These are phyloP conservation scores for Trichogramma evanescens DNA, from an alignment of 2,888 invertebrate species.

Conservation along the genomic window DNA sequence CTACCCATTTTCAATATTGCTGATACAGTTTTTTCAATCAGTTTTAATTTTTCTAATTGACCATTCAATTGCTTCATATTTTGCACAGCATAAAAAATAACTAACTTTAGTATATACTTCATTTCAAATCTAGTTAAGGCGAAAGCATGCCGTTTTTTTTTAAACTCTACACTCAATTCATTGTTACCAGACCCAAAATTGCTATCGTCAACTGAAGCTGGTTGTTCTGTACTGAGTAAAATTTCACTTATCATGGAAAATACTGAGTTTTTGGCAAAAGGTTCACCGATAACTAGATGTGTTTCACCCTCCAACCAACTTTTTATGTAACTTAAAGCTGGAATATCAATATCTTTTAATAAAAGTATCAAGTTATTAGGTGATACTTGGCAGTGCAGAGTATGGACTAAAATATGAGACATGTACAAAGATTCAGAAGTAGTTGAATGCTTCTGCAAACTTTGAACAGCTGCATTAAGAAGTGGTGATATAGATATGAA, in stretches of 20 bases:
- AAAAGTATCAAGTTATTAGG: constrained; percentile 51
- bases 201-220: too few relatives aligned
- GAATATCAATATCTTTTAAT: constrained; percentile 45
- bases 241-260: constrained; percentile 47
- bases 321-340: constrained; percentile 50
- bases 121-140: constrained; percentile 27
- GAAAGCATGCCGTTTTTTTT: constrained; percentile 23
- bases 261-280: constrained; percentile 38
- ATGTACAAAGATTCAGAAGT: constrained; percentile 26
- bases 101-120: constrained; percentile 28
- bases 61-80: constrained; percentile 24
- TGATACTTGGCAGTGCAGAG: constrained; percentile 57
- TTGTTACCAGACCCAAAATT: constrained; percentile 15
- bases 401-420: constrained; percentile 48
- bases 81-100: constrained; percentile 39
- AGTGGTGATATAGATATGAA: constrained; percentile 34
- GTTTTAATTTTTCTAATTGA: constrained; percentile 27
- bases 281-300: constrained; percentile 40
- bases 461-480: constrained; percentile 42
- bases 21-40: constrained; percentile 25
- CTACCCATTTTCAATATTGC: constrained; percentile 32
- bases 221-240: constrained; percentile 42
- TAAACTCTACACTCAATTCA: constrained; percentile 24
- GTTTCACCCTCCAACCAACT: constrained; percentile 39
- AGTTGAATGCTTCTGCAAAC: constrained; percentile 41